Evolutionary conservation across 2,113 vertebrate species (phyloP), one percentile per base, ranked within the genome.

Genomic region (Cyphomyrus discorhynchus): DNA sequence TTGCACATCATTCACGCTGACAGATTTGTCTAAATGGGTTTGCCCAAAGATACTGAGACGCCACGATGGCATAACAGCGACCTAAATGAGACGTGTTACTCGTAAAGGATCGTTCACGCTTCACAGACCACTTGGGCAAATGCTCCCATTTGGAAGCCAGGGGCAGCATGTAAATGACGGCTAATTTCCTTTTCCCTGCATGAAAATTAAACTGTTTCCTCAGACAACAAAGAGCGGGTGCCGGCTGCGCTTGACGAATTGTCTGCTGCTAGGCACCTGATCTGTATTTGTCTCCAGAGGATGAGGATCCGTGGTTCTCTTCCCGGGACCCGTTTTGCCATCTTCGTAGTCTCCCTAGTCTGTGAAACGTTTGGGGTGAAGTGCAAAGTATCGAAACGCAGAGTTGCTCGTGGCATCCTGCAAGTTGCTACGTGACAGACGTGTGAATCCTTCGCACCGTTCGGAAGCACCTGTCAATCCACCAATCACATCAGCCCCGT

Each of bases 171-270:
- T 47, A 84, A 84, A 84, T 84, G 82, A 84, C 10, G 45, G 47
- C 15, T 53, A 52, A 87, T 53, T 87, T 87, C 27, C 84, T 86
- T 86, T 17, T 86, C 46, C 84, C 27, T 31, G 49, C 45, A 52
- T 52, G 82, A 86, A 86, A 86, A 86, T 52, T 13, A 86, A 87
- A 19, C 85, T 56, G 24, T 86, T 86, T 27, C 84, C 45, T 86
- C 47, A 50, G 46, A 86, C 84, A 13, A 27, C 45, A 86, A 31
- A 50, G 46, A 52, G 47, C 27, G 84, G 24, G 3, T 86, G 49
- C 45, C 15, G 47, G 50, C 31, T 87, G 49, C 13, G n/a, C 50
- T 86, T 31, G 27, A 56, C 31, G 27, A 31, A 53, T 53, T 19
- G 47, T 56, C 50, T 56, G 85, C n/a, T 53, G 10, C 85, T 27